Conservation (phyloP, 92 coral and sea anemone genomes). For the Isaurus tuberculatus region DNA sequence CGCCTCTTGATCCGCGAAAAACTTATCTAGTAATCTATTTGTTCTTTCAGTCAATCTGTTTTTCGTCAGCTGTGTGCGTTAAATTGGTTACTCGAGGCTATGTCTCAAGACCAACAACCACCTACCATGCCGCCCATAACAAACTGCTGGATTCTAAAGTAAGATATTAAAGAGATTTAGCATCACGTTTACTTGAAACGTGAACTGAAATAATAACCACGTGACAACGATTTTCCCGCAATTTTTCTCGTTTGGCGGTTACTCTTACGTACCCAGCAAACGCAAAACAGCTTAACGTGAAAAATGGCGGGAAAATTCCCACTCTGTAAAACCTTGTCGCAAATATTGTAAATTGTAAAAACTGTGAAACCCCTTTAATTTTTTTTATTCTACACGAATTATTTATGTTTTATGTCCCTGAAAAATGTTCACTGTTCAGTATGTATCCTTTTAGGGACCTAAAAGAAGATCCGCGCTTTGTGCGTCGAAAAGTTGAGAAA, state of each 20-base stretch:
- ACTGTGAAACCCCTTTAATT: no score
- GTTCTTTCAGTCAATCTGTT: constrained; percentile 66
- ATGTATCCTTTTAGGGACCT: constrained; percentile 63
- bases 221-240: no score
- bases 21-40: no score
- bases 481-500: constrained; percentile 87
- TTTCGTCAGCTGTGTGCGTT: constrained; percentile 96
- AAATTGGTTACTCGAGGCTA: constrained; percentile 95
- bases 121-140: constrained; percentile 92
- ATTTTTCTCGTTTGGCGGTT: no score
- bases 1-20: no score
- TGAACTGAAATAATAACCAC: no score
- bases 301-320: no score
- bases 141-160: constrained; percentile 97
- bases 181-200: no score
- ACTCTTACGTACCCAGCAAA: no score
- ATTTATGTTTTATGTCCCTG: background rate
- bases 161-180: constrained; percentile 9
- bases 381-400: background rate
- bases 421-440: background rate
- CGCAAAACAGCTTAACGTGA: no score
- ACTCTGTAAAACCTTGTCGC: no score
- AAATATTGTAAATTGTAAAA: no score
- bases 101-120: constrained; percentile 97
- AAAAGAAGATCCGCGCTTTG: constrained; percentile 76